Evolutionary conservation across 1,140 invertebrate species (phyloP).

Genomic region (Trissolcus basalis): DNA sequence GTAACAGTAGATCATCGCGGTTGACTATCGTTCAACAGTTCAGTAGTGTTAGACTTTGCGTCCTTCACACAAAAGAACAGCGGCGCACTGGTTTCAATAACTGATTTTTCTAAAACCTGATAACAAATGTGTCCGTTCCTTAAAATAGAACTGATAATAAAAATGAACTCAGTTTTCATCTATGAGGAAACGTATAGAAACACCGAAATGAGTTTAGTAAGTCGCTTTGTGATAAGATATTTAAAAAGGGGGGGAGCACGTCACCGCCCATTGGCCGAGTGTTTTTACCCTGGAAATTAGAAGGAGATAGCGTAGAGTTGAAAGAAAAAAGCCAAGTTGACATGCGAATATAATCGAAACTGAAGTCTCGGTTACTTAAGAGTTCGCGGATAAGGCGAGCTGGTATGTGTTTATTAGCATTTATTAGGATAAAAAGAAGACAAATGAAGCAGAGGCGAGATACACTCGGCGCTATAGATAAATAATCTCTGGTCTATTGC

Average conservation of each 20-base stretch:
- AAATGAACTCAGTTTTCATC: no score
- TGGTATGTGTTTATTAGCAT: slow-evolving; percentile 38
- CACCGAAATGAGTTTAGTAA: no score
- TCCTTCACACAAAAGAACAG: no score
- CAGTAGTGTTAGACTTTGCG: not conserved
- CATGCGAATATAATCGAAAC: slow-evolving; percentile 14
- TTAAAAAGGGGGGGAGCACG: no score
- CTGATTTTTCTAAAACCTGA: no score
- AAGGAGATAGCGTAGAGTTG: not conserved
- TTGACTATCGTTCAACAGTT: slow-evolving; percentile 17
- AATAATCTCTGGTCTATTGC: slow-evolving; percentile 39
- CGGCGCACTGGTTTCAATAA: no score
- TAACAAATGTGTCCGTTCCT: no score
- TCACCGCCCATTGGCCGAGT: not conserved
- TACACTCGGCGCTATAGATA: slow-evolving; percentile 28
- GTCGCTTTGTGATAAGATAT: no score
- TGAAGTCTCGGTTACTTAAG: slow-evolving; percentile 31
- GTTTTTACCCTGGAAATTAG: not conserved
- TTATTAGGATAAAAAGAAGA: slow-evolving; percentile 43
- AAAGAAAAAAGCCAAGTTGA: slow-evolving; percentile 6
- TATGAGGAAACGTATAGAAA: no score
- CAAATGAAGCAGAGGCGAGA: slow-evolving; percentile 30
- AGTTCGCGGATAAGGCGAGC: slow-evolving; percentile 17
- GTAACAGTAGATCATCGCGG: slow-evolving; percentile 36
- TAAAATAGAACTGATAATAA: no score